Evolutionary conservation across 1,140 invertebrate genomes (phyloP), one percentile per base, ranked within the genome.

Genomic region (Hycleus cichorii): DNA sequence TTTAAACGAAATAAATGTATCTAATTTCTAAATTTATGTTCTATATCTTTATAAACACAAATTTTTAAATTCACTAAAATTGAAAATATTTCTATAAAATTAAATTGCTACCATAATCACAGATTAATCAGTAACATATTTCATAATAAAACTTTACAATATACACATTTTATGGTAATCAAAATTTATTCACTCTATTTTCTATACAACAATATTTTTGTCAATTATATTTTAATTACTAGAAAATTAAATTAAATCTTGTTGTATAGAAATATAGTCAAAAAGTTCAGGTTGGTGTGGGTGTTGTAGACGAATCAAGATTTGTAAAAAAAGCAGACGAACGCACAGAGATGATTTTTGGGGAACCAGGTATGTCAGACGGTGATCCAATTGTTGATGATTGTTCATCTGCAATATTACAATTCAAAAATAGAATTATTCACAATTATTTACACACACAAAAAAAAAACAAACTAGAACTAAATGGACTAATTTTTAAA

Each of bases 301-400:
- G 66, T 49, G 66, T 66, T 46, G 67, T 65, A 45, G 65, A 67
- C 27, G 65, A 69, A 60, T 67, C 64, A 47, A 65, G 59, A 57
- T 67, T 67, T 58, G 62, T 69, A 58, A 69, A 62, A 59, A 65
- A 67, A 58, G 65, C 65, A 52, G 65, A 67, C 52, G 64, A 54
- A 27, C 65, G 61, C 59, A 66, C 64, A 38, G 57, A 61, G 18
- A 65, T 59, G 51, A 67, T 47, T 52, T 63, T 65, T 25, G 64
- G 65, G 32, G 67, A 66, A 52, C 57, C 59, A 45, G 57, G 57
- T 38, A 67, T 25, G 40, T 59, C 63, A 24, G 58, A 47, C 26
- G 59, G 62, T 39, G 67, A 67, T 46, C 60, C 65, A 42, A 59
- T 39, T 54, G 65, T 59, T n/a, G 67, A 63, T 9, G 62, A 59